phyloP scores from a whole-genome alignment of 2,888 invertebrate species.

The Stenichneumon culpator region DNA sequence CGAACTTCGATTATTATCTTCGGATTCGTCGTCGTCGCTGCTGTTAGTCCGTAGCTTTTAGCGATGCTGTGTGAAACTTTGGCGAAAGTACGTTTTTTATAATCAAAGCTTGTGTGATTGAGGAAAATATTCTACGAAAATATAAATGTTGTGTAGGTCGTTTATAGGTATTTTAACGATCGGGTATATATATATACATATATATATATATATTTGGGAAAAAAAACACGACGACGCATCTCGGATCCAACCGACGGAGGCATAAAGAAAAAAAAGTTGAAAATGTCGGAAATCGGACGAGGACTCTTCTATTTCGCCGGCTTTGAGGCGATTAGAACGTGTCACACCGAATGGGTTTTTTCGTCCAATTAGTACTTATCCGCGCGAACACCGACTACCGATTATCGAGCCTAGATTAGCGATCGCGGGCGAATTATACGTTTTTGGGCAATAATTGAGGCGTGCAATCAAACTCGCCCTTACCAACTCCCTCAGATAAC shows the following conservation, averaged over 20 bases:
- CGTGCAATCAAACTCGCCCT: constrained; percentile 36
- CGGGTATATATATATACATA: constrained; percentile 29
- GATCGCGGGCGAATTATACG: constrained; percentile 20
- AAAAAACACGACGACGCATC: constrained; percentile 57
- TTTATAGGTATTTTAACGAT: constrained; percentile 58
- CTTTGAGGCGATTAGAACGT: background rate
- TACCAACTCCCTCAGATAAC: background rate
- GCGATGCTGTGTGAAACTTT: constrained; percentile 56
- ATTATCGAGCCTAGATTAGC: constrained; percentile 28
- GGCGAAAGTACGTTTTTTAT: constrained; percentile 68
- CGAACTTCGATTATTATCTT: constrained; percentile 47
- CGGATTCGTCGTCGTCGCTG: constrained; percentile 28
- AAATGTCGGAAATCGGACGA: constrained; percentile 26
- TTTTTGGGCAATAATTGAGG: constrained; percentile 35
- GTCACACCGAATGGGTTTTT: constrained; percentile 31
- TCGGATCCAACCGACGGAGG: constrained; percentile 49
- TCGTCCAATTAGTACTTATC: constrained; percentile 42
- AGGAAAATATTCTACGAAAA: constrained; percentile 39
- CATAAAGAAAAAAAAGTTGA: constrained; percentile 28
- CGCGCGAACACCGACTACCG: constrained; percentile 13
- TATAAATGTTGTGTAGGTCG: constrained; percentile 69
- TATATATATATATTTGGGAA: constrained; percentile 4
- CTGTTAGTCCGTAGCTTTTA: constrained; percentile 52
- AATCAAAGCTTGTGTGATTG: constrained; percentile 65
- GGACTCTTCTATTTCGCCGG: background rate